phyloP scores from a whole-genome alignment of 1,140 invertebrate species.

The Drosophila ogumai region DNA sequence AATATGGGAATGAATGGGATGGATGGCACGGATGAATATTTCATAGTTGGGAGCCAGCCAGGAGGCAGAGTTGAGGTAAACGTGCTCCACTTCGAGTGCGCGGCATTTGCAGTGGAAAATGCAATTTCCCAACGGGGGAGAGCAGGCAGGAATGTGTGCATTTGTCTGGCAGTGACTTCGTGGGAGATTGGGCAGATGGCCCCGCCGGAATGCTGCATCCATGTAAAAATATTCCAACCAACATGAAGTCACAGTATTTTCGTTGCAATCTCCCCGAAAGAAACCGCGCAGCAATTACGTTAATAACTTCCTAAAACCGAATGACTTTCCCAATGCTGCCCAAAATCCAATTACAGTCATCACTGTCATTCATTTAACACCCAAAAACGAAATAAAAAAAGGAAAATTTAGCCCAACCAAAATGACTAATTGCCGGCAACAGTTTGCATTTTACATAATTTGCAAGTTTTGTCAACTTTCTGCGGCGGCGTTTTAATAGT shows the following conservation, averaged over 20 bases:
- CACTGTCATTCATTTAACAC: constrained; percentile 35
- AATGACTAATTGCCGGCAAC: constrained; percentile 61
- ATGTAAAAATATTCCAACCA: constrained; percentile 30
- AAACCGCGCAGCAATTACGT: constrained; percentile 23
- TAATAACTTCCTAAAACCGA: constrained; percentile 49
- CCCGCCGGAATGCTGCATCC: constrained; percentile 19
- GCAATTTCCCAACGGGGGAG: constrained; percentile 53
- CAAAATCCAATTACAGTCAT: constrained; percentile 51
- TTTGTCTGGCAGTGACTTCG: constrained; percentile 51
- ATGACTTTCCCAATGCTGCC: constrained; percentile 35
- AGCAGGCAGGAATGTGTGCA: constrained; percentile 42
- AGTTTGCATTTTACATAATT: constrained; percentile 60
- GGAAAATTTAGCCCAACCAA: constrained; percentile 32
- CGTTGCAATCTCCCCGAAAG: constrained; percentile 3
- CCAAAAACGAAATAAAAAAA: constrained; percentile 14
- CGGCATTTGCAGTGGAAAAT: constrained; percentile 69
- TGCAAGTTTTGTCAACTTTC: constrained; percentile 71
- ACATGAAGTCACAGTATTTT: constrained; percentile 1
- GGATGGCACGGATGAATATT: constrained; percentile 25
- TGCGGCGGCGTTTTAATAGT: constrained; percentile 26
- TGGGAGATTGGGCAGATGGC: constrained; percentile 54
- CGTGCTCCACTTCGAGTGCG: constrained; percentile 69
- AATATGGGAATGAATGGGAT: constrained; percentile 7
- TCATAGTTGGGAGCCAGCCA: constrained; percentile 13
- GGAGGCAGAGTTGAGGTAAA: constrained; percentile 40